Evolutionary conservation across 2,797 vertebrate species (phyloP).

Genomic region (Alectoris magna): DNA sequence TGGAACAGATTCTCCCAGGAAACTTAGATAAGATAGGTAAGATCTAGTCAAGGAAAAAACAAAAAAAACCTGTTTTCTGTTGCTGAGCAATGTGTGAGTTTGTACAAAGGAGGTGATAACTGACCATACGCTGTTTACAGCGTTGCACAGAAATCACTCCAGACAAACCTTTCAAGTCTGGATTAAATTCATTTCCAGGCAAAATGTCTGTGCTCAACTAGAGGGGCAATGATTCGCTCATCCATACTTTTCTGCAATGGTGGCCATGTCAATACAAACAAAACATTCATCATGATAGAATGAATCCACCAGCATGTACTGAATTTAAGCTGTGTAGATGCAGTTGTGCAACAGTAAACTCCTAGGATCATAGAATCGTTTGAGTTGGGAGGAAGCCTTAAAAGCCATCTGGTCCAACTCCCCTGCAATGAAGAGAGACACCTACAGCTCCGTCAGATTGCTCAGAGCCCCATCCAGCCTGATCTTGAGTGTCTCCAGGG

Average conservation of each 20-base stretch:
- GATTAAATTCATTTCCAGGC: conserved; percentile 28
- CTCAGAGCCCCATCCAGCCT: too few relatives aligned
- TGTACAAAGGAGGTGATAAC: conserved; percentile 5
- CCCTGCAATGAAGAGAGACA: too few relatives aligned
- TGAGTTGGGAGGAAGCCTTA: too few relatives aligned
- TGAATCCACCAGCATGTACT: background rate
- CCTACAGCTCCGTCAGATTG: too few relatives aligned
- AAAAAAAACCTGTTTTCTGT: background rate
- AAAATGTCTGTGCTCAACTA: conserved; percentile 12
- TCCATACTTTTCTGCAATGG: background rate
- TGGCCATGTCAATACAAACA: background rate
- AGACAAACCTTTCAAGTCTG: conserved; percentile 28
- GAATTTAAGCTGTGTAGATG: background rate
- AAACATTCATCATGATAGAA: background rate
- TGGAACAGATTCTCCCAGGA: background rate
- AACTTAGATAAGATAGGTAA: conserved; percentile 36
- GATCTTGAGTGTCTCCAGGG: too few relatives aligned
- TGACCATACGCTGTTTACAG: background rate
- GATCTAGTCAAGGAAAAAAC: background rate
- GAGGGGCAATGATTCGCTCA: background rate
- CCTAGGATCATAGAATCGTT: too few relatives aligned
- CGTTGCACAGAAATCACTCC: conserved; percentile 29
- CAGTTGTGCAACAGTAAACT: background rate
- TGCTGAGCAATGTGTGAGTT: conserved; percentile 4
- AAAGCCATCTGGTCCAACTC: too few relatives aligned